Percentiles rank a stretch among this genome's conserved stretches.
Evolutionary conservation across 2,888 invertebrate genomes (phyloP).

Genomic region (Acanthosoma haemorrhoidale): DNA sequence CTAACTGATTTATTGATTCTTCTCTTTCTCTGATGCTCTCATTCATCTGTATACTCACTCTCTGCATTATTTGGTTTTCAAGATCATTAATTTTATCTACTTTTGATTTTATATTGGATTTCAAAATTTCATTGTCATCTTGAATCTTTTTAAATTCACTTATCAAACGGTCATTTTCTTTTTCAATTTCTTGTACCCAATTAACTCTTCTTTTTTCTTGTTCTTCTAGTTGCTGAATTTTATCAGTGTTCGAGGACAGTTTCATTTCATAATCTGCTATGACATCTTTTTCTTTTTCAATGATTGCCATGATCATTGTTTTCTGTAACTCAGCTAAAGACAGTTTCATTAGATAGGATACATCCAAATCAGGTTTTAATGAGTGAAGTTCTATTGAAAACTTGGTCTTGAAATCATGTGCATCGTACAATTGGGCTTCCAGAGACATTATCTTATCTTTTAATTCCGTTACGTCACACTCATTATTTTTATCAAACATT

Average conservation of each 20-base stretch:
- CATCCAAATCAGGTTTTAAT: constrained; percentile 27
- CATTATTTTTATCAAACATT: background rate
- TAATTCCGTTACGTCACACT: background rate
- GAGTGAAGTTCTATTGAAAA: constrained; percentile 27
- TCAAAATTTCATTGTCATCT: constrained; percentile 11
- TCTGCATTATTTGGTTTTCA: background rate
- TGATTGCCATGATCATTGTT: constrained; percentile 22
- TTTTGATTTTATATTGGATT: background rate
- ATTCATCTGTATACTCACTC: background rate
- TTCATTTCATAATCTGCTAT: constrained; percentile 27
- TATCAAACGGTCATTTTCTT: constrained; percentile 24
- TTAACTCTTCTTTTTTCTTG: constrained; percentile 20
- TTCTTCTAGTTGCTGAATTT: constrained; percentile 29
- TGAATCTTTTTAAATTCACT: constrained; percentile 19
- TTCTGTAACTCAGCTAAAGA: constrained; percentile 30
- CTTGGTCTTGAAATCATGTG: constrained; percentile 24
- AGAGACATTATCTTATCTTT: constrained; percentile 9
- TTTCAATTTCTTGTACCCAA: constrained; percentile 21
- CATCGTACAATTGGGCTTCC: constrained; percentile 2
- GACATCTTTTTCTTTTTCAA: constrained; percentile 25
- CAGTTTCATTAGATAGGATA: constrained; percentile 24
- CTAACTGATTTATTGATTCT: constrained; percentile 9
- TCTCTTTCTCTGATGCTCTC: background rate
- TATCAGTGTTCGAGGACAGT: constrained; percentile 15
- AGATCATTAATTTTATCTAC: background rate